Evolutionary conservation across 2,888 invertebrate genomes (phyloP), one percentile per base, ranked within the genome.

Genomic region (Parasteatoda lunata): DNA sequence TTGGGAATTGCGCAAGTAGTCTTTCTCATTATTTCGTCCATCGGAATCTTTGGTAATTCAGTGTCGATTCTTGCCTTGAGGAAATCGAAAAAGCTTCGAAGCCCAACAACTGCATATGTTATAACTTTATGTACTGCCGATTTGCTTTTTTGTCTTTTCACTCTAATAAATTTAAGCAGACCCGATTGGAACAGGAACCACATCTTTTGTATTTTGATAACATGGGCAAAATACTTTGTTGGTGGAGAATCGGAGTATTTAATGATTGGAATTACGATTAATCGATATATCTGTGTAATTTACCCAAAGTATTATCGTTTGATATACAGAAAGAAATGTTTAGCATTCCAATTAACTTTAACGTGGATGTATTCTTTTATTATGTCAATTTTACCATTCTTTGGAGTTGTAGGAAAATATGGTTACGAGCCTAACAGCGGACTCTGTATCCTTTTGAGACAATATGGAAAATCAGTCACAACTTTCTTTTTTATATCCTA

Each of bases 261-360:
- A 91, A 97, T 97, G 96, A 96, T 97, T 77, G 96, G 96, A 89
- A 97, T 97, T 89, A 97, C 97, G 52, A 93, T 97, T 86, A 97
- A 97, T 93, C 95, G 97, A 96, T 96, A 91, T 93, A 92, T 88
- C 30, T 64, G 86, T 5, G 85, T 90, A 3, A 80, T 81, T 3
- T 79, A 89, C 48, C 89, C 89, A 9, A 73, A 45, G 0, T 30
- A 66, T 3, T 89, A 89, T 45, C 52, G 49, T 1, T 11, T 30
- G 5, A 93, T 96, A 88, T 96, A 96, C 92, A 94, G 94, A 90
- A 93, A 94, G 73, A 93, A 94, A 84, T 94, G 95, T 91, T 92
- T 96, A 90, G 94, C 94, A 0, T 91, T 95, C 48, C 96, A 96
- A 96, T 95, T 97, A 5, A 93, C 94, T 1, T 93, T 94, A 80